Evolutionary conservation across 2,888 invertebrate species (phyloP).

Genomic region (Drosophila affinis): DNA sequence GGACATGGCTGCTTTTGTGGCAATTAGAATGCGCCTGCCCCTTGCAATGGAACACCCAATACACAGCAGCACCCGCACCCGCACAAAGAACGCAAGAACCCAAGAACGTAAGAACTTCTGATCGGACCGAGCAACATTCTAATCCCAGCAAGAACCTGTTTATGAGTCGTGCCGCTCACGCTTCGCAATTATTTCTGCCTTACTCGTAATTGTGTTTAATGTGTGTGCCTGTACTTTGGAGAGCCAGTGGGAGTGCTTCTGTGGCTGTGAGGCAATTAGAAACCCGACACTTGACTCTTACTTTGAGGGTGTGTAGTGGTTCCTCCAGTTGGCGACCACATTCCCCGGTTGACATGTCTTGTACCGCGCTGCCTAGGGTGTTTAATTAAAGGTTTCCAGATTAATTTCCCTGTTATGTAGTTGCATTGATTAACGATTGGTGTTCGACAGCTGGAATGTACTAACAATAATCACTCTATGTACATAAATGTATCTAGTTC

Average conservation of each 20-base stretch:
- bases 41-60: conserved; percentile 26
- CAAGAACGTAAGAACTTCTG: conserved; percentile 2
- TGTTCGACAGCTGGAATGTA: conserved; percentile 15
- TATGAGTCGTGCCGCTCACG: conserved; percentile 58
- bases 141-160: conserved; percentile 59
- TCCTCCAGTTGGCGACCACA: conserved; percentile 24
- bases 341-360: conserved; percentile 37
- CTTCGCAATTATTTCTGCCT: conserved; percentile 56
- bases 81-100: conserved; percentile 28
- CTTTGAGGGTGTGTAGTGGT: conserved; percentile 40
- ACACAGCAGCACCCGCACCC: too few relatives aligned
- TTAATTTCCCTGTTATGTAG: conserved; percentile 23
- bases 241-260: conserved; percentile 9
- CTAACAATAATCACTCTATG: too few relatives aligned
- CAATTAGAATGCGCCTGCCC: conserved; percentile 41
- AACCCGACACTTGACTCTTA: conserved; percentile 33
- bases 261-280: conserved; percentile 28
- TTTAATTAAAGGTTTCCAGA: conserved; percentile 37
- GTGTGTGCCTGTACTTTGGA: conserved; percentile 22
- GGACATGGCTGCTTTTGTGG: conserved; percentile 20
- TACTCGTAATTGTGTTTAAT: conserved; percentile 56
- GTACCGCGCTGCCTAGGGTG: background rate
- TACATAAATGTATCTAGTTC: too few relatives aligned
- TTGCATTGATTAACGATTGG: conserved; percentile 27
- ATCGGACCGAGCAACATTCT: conserved; percentile 58